Evolutionary conservation across 1,140 invertebrate species (phyloP).

Genomic region (Bombus vancouverensis): DNA sequence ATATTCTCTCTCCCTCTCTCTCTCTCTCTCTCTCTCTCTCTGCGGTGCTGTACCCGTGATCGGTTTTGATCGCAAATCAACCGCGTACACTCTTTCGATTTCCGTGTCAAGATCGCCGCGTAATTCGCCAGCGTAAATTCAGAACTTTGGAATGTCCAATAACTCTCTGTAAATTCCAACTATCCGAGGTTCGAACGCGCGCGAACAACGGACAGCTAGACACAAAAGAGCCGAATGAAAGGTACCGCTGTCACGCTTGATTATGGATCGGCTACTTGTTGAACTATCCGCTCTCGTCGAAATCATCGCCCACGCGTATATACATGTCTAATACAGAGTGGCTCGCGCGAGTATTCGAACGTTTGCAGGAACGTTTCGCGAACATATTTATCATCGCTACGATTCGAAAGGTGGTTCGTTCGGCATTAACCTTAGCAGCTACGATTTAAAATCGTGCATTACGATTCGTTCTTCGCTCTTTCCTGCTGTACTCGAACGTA

Average conservation of each 20-base stretch:
- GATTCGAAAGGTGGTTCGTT: too few species aligned
- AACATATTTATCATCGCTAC: too few species aligned
- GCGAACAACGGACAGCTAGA: background rate
- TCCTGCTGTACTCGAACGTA: too few species aligned
- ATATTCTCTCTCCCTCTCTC: background rate
- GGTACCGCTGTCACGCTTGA: background rate
- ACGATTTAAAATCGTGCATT: too few species aligned
- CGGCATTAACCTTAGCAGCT: too few species aligned
- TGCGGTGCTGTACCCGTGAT: background rate
- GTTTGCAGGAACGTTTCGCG: background rate
- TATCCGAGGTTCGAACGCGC: background rate
- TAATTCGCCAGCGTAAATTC: background rate
- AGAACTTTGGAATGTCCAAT: background rate
- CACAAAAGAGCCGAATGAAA: background rate
- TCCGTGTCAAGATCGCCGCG: background rate
- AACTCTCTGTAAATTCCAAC: background rate
- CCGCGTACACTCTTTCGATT: background rate
- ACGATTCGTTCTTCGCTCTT: too few species aligned
- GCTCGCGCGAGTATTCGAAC: background rate
- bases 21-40: too few species aligned
- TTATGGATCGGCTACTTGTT: conserved; percentile 2
- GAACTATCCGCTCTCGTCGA: background rate
- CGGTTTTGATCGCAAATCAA: background rate
- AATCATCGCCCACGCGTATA: background rate
- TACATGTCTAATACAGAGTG: too few species aligned